phyloP scores from a whole-genome alignment of 2,888 invertebrate genomes.

The Pantelozetes paolii region DNA sequence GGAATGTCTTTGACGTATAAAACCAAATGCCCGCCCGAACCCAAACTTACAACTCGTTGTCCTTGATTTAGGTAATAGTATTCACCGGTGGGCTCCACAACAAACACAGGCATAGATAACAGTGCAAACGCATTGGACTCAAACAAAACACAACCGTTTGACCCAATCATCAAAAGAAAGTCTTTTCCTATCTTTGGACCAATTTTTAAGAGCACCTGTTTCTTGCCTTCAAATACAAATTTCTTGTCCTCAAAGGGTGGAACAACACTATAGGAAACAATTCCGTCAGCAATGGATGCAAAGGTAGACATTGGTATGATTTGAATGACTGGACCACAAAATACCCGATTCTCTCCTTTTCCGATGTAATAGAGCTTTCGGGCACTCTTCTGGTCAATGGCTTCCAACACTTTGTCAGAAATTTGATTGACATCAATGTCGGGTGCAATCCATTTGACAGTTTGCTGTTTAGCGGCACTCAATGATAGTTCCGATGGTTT shows the following conservation, averaged over 20 bases:
- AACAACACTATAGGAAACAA: neutral
- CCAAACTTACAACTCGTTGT: neutral
- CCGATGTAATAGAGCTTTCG: neutral
- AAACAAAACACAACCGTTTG: neutral
- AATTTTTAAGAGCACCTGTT: neutral
- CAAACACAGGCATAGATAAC: neutral
- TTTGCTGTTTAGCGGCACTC: too few species aligned
- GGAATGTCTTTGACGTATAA: neutral
- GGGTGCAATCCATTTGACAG: too few species aligned
- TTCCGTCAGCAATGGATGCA: neutral
- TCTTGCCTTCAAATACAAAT: neutral
- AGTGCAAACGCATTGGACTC: neutral
- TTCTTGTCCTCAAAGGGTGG: neutral
- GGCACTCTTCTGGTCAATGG: neutral
- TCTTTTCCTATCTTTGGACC: neutral
- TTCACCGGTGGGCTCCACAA: slow-evolving; percentile 9
- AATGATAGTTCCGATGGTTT: too few species aligned
- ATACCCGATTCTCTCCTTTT: neutral
- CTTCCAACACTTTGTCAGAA: neutral
- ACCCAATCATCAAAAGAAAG: neutral
- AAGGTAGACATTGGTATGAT: neutral
- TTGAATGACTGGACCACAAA: slow-evolving; percentile 1
- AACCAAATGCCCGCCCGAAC: neutral
- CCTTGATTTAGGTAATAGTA: slow-evolving; percentile 13
- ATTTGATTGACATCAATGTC: neutral